phyloP scores from a whole-genome alignment of 2,888 invertebrate species.

The Pachliopta kotzebuea region DNA sequence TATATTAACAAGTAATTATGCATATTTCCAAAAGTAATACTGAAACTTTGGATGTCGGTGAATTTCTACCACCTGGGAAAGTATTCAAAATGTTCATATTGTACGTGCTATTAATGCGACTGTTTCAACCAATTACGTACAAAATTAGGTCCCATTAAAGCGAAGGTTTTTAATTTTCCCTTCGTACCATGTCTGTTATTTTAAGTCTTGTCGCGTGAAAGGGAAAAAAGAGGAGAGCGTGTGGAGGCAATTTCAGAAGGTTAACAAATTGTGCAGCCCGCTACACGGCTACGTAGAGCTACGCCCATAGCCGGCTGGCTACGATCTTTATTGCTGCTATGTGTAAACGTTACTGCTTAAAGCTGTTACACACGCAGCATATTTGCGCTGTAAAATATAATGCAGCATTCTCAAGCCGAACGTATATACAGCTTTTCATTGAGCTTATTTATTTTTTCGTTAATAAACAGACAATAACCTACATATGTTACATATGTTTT shows the following conservation, averaged over 20 bases:
- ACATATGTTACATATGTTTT: no score
- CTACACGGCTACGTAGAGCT: slow-evolving; percentile 45
- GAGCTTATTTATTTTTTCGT: neutral
- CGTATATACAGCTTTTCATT: slow-evolving; percentile 7
- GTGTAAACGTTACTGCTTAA: slow-evolving; percentile 61
- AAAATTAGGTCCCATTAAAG: slow-evolving; percentile 36
- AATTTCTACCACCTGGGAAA: neutral
- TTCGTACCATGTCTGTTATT: slow-evolving; percentile 35
- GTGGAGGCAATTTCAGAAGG: slow-evolving; percentile 62
- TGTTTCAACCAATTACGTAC: slow-evolving; percentile 36
- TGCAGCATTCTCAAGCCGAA: slow-evolving; percentile 11
- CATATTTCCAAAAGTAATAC: no score
- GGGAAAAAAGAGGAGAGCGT: slow-evolving; percentile 35
- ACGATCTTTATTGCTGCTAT: slow-evolving; percentile 64
- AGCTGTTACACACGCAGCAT: slow-evolving; percentile 34
- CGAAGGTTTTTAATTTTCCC: slow-evolving; percentile 37
- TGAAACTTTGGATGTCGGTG: slow-evolving; percentile 25
- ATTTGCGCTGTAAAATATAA: slow-evolving; percentile 20
- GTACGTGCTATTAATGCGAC: slow-evolving; percentile 30
- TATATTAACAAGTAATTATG: no score
- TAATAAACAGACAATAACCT: no score
- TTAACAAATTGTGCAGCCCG: slow-evolving; percentile 70
- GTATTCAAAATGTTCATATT: slow-evolving; percentile 26
- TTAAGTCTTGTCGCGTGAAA: slow-evolving; percentile 41
- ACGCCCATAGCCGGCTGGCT: slow-evolving; percentile 52